Conservation (phyloP, 1,140 invertebrate species). For the Galleria mellonella region DNA sequence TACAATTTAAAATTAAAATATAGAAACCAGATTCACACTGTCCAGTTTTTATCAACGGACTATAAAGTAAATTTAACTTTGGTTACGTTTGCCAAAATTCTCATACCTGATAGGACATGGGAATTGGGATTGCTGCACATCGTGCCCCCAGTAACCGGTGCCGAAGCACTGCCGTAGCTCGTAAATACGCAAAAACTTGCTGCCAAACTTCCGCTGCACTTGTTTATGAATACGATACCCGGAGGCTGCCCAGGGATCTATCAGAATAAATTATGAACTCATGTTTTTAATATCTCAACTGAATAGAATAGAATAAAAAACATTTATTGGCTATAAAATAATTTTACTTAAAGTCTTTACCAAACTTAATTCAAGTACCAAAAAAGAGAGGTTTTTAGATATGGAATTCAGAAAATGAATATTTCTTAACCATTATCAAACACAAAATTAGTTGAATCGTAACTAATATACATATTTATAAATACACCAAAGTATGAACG, state of each 20-base stretch:
- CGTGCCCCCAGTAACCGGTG: not conserved
- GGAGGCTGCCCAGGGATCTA: conserved; percentile 19
- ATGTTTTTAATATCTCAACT: too few species aligned
- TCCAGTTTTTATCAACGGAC: conserved; percentile 7
- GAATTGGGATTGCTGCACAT: conserved; percentile 10
- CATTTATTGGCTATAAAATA: too few species aligned
- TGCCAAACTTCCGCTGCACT: conserved; percentile 56
- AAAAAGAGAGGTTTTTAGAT: too few species aligned
- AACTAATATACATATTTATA: too few species aligned
- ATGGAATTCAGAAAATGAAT: too few species aligned
- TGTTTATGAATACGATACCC: conserved; percentile 56
- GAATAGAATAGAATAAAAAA: conserved; percentile 2
- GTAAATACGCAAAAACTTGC: conserved; percentile 57
- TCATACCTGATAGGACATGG: conserved; percentile 8
- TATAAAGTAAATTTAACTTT: conserved; percentile 12
- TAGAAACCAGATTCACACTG: not conserved
- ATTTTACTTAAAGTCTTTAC: too few species aligned
- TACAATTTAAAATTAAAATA: too few species aligned
- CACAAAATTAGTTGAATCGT: too few species aligned
- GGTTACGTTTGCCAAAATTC: conserved; percentile 10
- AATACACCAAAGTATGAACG: too few species aligned
- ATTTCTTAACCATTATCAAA: too few species aligned
- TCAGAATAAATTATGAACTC: conserved; percentile 24
- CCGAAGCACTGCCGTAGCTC: not conserved
- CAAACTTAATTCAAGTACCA: too few species aligned